Conservation (phyloP, 2,888 invertebrate species). For the Lagria hirta region DNA sequence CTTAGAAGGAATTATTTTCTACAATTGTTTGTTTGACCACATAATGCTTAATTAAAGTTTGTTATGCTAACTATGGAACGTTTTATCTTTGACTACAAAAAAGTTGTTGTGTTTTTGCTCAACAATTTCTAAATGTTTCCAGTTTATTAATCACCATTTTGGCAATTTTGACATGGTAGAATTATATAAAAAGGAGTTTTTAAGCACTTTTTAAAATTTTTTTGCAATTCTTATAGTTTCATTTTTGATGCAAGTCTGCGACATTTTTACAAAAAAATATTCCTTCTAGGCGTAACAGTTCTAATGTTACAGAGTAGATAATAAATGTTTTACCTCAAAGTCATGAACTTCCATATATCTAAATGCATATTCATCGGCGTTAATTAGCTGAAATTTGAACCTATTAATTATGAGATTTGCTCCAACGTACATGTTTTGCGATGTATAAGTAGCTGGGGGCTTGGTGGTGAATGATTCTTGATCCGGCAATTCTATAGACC, state of each 20-base stretch:
- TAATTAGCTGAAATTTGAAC: conserved; percentile 75
- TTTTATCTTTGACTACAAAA: no score
- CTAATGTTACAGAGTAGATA: no score
- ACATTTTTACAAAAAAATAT: no score
- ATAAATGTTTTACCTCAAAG: conserved; percentile 64
- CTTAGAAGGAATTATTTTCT: no score
- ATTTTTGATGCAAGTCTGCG: neutral
- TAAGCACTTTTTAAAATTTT: no score
- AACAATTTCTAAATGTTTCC: neutral
- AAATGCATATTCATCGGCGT: conserved; percentile 85
- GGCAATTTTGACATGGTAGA: no score
- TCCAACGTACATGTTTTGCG: conserved; percentile 84
- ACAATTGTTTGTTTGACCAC: no score
- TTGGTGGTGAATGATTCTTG: conserved; percentile 70
- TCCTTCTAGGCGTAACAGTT: no score
- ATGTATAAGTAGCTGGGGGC: conserved; percentile 73
- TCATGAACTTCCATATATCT: conserved; percentile 83
- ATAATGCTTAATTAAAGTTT: no score
- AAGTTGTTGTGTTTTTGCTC: no score
- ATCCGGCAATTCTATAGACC: conserved; percentile 70
- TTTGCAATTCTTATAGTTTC: neutral
- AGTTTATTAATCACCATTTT: neutral
- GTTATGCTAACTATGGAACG: no score
- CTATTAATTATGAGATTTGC: conserved; percentile 74
- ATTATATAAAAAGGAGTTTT: no score